Conservation (phyloP, 2,888 invertebrate species). For the Plebejus melissa region DNA sequence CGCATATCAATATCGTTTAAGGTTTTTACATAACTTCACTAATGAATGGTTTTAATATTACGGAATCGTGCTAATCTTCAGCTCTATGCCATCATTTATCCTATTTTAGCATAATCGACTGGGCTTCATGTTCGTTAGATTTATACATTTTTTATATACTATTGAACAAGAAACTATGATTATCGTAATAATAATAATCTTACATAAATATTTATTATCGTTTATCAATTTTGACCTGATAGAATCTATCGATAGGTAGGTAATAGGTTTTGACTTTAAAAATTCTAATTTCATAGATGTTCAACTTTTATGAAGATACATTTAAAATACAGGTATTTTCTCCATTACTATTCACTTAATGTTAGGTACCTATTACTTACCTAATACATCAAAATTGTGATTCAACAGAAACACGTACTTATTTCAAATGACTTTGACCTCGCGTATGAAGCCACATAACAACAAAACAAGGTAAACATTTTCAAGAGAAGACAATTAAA, state of each 20-base stretch:
- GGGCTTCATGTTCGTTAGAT: constrained; percentile 28
- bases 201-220: neutral
- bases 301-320: too few relatives aligned
- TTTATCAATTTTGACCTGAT: constrained; percentile 22
- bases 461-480: constrained; percentile 27
- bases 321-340: neutral
- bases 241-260: neutral
- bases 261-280: neutral
- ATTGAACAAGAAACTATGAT: constrained; percentile 20
- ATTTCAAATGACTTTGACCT: constrained; percentile 25
- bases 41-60: neutral
- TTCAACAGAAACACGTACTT: neutral
- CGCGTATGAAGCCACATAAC: constrained; percentile 30
- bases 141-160: constrained; percentile 7
- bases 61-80: neutral
- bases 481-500: constrained; percentile 27
- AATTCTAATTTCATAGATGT: constrained; percentile 4
- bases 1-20: neutral
- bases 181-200: constrained; percentile 8
- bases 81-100: neutral
- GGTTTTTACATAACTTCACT: neutral
- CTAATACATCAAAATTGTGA: constrained; percentile 23
- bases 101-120: neutral
- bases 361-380: neutral
- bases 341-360: neutral